Percentiles rank a stretch among this genome's conserved stretches.
Conservation (phyloP, 37 sponge, comb jelly and placozoan genomes). For the Cliona cf. orientalis region DNA sequence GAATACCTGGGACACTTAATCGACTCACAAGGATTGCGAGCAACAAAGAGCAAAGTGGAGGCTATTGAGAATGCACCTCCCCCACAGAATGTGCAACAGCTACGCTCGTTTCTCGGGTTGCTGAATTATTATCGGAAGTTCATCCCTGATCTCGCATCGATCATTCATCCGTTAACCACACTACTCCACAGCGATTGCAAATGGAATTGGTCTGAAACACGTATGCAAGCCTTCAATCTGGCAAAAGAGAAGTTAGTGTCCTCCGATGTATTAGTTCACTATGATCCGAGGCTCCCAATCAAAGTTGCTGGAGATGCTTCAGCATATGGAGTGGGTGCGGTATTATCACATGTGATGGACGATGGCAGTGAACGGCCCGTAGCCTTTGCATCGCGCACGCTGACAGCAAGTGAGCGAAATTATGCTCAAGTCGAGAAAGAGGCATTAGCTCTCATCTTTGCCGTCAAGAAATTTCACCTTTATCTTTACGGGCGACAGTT, state of each 20-base stretch:
- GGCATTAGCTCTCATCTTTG: constrained; percentile 43
- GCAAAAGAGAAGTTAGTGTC: constrained; percentile 13
- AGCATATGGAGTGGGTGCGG: constrained; percentile 43
- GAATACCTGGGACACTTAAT: constrained; percentile 45
- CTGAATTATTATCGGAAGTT: constrained; percentile 51
- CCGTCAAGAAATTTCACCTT: constrained; percentile 55
- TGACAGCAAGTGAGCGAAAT: constrained; percentile 43
- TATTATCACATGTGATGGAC: constrained; percentile 46
- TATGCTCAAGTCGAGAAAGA: constrained; percentile 70
- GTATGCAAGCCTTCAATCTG: not conserved
- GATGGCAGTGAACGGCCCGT: constrained; percentile 55
- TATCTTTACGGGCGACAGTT: constrained; percentile 76
- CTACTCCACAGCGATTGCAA: not conserved
- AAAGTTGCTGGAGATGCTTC: constrained; percentile 51
- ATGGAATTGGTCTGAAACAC: constrained; percentile 19
- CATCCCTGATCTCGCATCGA: constrained; percentile 7
- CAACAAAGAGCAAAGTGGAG: not conserved
- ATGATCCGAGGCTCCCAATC: constrained; percentile 19
- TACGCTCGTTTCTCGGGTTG: constrained; percentile 37
- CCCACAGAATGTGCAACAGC: constrained; percentile 31
- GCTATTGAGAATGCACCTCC: constrained; percentile 17
- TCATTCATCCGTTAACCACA: not conserved
- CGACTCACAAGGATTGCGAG: constrained; percentile 12
- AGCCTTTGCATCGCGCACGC: constrained; percentile 63
- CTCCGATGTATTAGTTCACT: constrained; percentile 34